Base-by-base conservation (phyloP, 2,113 vertebrate species). In the Muntiacus reevesi region DNA sequence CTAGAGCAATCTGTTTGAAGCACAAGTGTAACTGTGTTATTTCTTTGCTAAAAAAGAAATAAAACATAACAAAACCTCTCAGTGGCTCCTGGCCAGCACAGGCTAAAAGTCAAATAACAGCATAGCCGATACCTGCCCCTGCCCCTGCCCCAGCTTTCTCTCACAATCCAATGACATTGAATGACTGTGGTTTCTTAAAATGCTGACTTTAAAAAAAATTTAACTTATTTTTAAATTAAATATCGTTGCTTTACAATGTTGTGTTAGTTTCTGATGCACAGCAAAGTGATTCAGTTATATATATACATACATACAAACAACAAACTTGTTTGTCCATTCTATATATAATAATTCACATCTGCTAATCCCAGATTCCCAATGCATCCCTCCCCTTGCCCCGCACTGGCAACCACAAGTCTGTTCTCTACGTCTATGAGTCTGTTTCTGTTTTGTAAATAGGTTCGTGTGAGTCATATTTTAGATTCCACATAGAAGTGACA, bases 1-100 rank as follows among this genome's bases (percentile, higher is more conserved):
- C 87, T 59, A 94, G 87, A 52, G 47, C 67, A 79, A 85, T 52
- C 76, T 89, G 74, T 83, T 78, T 83, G 84, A 79, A 97, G 62
- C 59, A 89, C 50, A 91, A 95, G 76, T 30, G 57, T 21, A 83
- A 78, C 4, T 17, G 52, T 89, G 17, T 16, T 16, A 67, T 59
- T 64, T 57, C 71, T 94, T 74, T 85, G 74, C 54, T 90, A 74
- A 74, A 87, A 81, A 67, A 11, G 16, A 16, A 64, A 62, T 0
- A 67, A 64, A n/a, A 71, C 1, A 36, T 23, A 71, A 71, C 50
- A 17, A 25, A 57, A 60, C 27, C 43, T 87, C 89, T 94, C 67
- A 91, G 7, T 55, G 78, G 33, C 87, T 91, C 19, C 50, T 78
- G 19, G n/a, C 14, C 9, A 54, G n/a, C 21, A 47, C 83, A 93